Evolutionary conservation across 1,140 invertebrate genomes (phyloP).

Genomic region (Orchestia grillus): DNA sequence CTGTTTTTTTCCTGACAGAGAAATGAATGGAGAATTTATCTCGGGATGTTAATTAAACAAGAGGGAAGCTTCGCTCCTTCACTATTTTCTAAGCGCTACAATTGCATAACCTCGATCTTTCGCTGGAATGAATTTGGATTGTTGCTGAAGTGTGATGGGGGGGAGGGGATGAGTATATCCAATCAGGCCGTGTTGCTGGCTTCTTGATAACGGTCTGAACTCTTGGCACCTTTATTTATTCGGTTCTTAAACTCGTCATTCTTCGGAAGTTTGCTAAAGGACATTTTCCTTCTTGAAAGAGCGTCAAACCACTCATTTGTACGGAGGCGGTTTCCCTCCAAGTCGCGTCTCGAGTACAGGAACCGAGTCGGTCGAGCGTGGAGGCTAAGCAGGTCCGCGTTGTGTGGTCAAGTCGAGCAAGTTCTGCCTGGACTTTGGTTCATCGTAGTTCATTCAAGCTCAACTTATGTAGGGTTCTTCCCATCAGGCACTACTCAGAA

Average conservation of each 20-base stretch:
- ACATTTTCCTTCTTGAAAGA: too few species aligned
- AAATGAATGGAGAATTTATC: not conserved
- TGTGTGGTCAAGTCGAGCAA: not conserved
- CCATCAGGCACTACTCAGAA: too few species aligned
- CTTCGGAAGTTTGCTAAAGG: not conserved
- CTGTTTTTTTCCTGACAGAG: not conserved
- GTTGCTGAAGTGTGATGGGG: not conserved
- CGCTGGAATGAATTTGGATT: not conserved
- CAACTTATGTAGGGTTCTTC: too few species aligned
- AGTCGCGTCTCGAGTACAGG: too few species aligned
- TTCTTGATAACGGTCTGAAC: not conserved
- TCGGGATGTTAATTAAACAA: not conserved
- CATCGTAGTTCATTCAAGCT: not conserved
- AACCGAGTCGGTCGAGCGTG: too few species aligned
- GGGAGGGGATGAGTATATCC: too few species aligned
- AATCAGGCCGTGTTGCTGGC: not conserved
- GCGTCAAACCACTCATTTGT: too few species aligned
- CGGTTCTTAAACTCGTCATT: not conserved
- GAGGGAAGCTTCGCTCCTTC: not conserved
- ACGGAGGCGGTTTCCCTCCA: too few species aligned
- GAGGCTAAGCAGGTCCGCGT: not conserved
- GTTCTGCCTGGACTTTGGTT: too few species aligned
- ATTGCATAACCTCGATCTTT: not conserved
- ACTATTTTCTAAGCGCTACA: not conserved
- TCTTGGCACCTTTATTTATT: not conserved